These are phyloP conservation scores for Litoditis marina DNA, from an alignment of 2,888 invertebrate genomes.

Conservation along the genomic window DNA sequence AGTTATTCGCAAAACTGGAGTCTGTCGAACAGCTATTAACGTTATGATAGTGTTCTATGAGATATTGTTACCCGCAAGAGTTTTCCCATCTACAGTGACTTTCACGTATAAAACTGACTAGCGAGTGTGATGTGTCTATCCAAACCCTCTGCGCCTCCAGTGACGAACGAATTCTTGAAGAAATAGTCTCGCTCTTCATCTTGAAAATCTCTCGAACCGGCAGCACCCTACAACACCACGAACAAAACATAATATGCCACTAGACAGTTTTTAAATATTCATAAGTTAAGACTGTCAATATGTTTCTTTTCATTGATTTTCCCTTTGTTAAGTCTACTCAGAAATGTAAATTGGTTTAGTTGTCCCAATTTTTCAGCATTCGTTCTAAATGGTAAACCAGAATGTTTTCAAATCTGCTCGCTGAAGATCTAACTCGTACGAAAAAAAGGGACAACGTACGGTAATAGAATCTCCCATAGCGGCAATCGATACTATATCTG, in stretches of 20 bases:
- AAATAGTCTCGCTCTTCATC: conserved; percentile 19
- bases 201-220: conserved; percentile 8
- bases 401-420: not conserved
- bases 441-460: conserved; percentile 16
- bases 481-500: conserved; percentile 42
- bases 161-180: conserved; percentile 11
- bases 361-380: not conserved
- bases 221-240: conserved; percentile 3
- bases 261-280: not conserved
- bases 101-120: not conserved
- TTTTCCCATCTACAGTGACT: no score
- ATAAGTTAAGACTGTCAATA: not conserved
- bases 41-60: no score
- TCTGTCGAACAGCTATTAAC: no score
- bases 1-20: no score
- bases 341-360: not conserved
- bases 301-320: no score
- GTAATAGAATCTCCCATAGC: conserved; percentile 49
- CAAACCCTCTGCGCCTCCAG: conserved; percentile 22
- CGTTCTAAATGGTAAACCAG: no score
- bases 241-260: not conserved
- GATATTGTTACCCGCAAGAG: no score
- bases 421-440: not conserved
- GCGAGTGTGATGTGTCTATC: conserved; percentile 18
- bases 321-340: not conserved